Base-by-base conservation (phyloP, 35 echinoderm and acorn worm species). In the Chiridota heheva region DNA sequence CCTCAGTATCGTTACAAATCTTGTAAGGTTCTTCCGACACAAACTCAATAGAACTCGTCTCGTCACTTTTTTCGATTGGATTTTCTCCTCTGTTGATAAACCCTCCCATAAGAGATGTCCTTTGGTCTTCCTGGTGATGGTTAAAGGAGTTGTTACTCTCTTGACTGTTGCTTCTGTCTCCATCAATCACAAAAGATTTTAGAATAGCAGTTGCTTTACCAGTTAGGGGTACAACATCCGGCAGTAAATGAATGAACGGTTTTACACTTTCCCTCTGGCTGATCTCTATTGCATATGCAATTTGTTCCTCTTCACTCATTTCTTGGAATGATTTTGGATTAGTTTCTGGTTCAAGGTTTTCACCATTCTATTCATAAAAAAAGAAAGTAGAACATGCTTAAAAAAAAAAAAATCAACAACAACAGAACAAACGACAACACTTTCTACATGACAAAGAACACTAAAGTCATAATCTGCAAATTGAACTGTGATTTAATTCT, bases 281-380 rank as follows among this genome's bases (percentile, higher is more conserved):
- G 3, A 90, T 48, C 58, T 89, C 83, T 31, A 96, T 35, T 6
- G 78, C 92, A 58, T 82, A 86, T 3, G 69, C 87, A 15, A 96
- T 5, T 56, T 96, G 92, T 79, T 96, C 76, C 3, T 96, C 92
- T 59, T 96, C 87, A 3, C 77, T 86, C 92, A 96, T 96, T 34
- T 85, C 73, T 36, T 42, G 22, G 15, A 90, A 36, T 41, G 73
- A 12, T 42, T 42, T 56, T 20, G 27, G 7, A 2, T 53, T 56
- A 38, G 22, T 34, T 26, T n/a, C n/a, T n/a, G n/a, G n/a, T n/a
- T n/a, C n/a, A n/a, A n/a, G n/a, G n/a, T n/a, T n/a, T n/a, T n/a
- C n/a, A n/a, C n/a, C n/a, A n/a, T n/a, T n/a, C n/a, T n/a, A n/a
- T n/a, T n/a, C n/a, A n/a, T n/a, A n/a, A n/a, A n/a, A n/a, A n/a